A percentile compares a stretch with the other conserved stretches of the same genome.
These are phyloP conservation scores for Erebia aethiops DNA, from an alignment of 2,888 invertebrate species.

Conservation along the genomic window DNA sequence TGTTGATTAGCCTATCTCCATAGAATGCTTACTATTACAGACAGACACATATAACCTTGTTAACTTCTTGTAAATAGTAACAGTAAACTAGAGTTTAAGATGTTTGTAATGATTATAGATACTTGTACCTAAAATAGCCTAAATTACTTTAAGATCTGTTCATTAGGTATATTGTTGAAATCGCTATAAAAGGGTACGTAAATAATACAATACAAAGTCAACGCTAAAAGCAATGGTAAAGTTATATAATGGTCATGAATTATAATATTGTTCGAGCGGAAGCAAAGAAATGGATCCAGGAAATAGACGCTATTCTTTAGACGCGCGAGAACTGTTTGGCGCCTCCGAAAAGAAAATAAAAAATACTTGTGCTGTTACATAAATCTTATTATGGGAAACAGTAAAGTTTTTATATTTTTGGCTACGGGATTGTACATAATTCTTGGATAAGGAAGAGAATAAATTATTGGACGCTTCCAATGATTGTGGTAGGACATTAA, in stretches of 20 bases:
- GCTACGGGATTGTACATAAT: neutral
- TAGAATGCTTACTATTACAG: too few relatives aligned
- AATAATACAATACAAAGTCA: slow-evolving; percentile 17
- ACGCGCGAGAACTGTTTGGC: slow-evolving; percentile 58
- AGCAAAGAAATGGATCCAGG: slow-evolving; percentile 61
- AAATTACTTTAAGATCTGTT: too few relatives aligned
- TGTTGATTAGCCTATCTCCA: too few relatives aligned
- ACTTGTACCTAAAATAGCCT: too few relatives aligned
- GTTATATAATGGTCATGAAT: slow-evolving; percentile 60
- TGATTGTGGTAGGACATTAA: neutral
- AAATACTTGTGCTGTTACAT: slow-evolving; percentile 28
- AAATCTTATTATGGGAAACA: slow-evolving; percentile 30
- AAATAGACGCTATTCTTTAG: slow-evolving; percentile 70
- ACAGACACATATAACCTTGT: too few relatives aligned
- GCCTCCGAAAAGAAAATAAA: slow-evolving; percentile 47
- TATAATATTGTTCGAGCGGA: slow-evolving; percentile 64
- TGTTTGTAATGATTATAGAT: too few relatives aligned
- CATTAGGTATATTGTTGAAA: neutral
- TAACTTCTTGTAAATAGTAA: too few relatives aligned
- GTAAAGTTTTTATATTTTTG: slow-evolving; percentile 27
- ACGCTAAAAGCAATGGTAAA: slow-evolving; percentile 41
- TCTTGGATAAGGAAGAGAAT: slow-evolving; percentile 14
- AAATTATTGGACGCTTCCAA: slow-evolving; percentile 12
- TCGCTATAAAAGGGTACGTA: slow-evolving; percentile 15
- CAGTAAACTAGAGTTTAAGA: too few relatives aligned